Base-by-base conservation (phyloP, 2,888 invertebrate genomes). In the Andrena dorsata region DNA sequence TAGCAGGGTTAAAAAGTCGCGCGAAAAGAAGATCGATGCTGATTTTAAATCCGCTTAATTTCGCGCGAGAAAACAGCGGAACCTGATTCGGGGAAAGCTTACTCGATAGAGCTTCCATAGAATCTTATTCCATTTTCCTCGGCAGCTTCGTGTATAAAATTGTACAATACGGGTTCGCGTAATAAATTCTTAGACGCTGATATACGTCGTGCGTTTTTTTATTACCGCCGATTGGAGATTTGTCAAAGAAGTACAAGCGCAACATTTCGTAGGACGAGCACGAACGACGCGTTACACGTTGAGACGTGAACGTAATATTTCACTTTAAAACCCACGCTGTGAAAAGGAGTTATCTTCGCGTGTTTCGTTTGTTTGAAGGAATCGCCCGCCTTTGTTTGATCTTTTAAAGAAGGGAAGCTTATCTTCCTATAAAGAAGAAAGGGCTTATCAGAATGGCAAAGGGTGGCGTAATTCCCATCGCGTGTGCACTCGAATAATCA, bases 21-120 rank as follows among this genome's bases (percentile, higher is more conserved):
- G 26, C 10, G 56, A 56, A 56, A 23, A 26, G 23, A 56, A 56
- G 56, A 56, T 56, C 56, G 56, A 56, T 56, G 10, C 56, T 26
- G 56, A 23, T 23, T 56, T 56, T 26, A 56, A 56, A 56, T 56
- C 56, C 56, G 56, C 56, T 56, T 56, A 56, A 56, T 56, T 56
- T 56, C 26, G 23, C 23, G 26, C 10, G 26, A 26, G 56, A 56
- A 53, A 56, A 26, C 20, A 56, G 26, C 10, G 23, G 10, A 56
- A 23, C 56, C 56, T 56, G 56, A 20, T 23, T 56, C 23, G 8
- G 10, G 56, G 4, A 23, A 56, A 26, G 26, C 23, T 20, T 10
- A 23, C 23, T 56, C 10, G 23, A 56, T 56, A 10, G 56, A 56
- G 20, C 8, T 56, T 56, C 56, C 23, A 26, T 56, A 5, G 3